These are phyloP conservation scores for Glaucomys volans DNA, from an alignment of 2,113 vertebrate species.

Conservation along the genomic window DNA sequence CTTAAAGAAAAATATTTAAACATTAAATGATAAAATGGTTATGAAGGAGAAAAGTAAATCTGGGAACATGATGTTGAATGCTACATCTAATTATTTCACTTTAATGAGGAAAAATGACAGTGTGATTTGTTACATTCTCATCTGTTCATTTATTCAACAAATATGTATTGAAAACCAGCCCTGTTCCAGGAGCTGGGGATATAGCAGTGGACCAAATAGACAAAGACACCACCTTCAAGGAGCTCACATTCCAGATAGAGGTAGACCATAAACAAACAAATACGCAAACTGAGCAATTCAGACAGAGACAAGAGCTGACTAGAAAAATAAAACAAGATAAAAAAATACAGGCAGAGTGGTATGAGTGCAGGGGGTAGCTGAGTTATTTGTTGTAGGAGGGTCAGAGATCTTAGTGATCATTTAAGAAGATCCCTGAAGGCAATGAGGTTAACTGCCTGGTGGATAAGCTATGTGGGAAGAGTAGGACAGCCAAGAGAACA, in stretches of 20 bases:
- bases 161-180: background rate
- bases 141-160: background rate
- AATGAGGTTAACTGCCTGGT: too few relatives aligned
- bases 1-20: conserved; percentile 23
- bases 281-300: background rate
- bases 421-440: background rate
- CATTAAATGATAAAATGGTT: background rate
- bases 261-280: background rate
- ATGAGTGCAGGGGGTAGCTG: background rate
- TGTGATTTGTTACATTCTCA: background rate
- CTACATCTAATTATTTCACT: background rate
- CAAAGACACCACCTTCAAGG: background rate
- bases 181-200: background rate
- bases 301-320: background rate
- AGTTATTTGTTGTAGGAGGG: background rate
- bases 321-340: background rate
- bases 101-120: background rate
- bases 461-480: background rate
- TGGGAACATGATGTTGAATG: background rate
- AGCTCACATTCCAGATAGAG: background rate
- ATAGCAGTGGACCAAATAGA: background rate
- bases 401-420: background rate
- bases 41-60: background rate
- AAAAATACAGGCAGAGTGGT: background rate
- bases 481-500: background rate